Conservation (phyloP, 2,797 vertebrate species). For the Cyclura pinguis region DNA sequence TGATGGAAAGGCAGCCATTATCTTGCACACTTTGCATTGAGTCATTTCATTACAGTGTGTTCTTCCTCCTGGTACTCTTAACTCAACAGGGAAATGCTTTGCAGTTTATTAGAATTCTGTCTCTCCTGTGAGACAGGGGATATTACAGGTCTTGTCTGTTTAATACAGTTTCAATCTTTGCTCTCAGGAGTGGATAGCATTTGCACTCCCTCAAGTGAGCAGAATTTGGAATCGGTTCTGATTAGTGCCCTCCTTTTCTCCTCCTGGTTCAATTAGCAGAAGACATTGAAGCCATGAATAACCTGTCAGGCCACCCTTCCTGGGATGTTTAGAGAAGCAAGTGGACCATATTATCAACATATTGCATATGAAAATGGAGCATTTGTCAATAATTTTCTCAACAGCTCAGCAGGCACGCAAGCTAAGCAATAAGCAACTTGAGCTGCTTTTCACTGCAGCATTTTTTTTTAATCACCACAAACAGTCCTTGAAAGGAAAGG, state of each 20-base stretch:
- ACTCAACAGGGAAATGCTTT: conserved; percentile 59
- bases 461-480: conserved; percentile 42
- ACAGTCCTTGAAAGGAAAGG: conserved; percentile 14
- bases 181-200: conserved; percentile 59
- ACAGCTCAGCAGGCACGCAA: conserved; percentile 39
- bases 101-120: conserved; percentile 55
- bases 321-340: conserved; percentile 70
- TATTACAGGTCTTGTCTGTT: conserved; percentile 67
- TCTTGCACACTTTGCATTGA: conserved; percentile 33
- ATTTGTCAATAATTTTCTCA: conserved; percentile 65
- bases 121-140: conserved; percentile 54
- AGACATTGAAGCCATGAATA: conserved; percentile 78
- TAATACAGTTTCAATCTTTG: conserved; percentile 65
- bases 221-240: conserved; percentile 77
- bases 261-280: conserved; percentile 78
- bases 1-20: conserved; percentile 47
- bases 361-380: conserved; percentile 62
- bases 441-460: conserved; percentile 41
- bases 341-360: conserved; percentile 60
- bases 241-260: conserved; percentile 73
- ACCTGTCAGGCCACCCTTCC: conserved; percentile 70
- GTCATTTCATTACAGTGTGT: conserved; percentile 57
- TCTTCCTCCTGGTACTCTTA: conserved; percentile 57
- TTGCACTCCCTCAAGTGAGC: conserved; percentile 70
- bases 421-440: conserved; percentile 40